A percentile compares a stretch with the other conserved stretches of the same genome.
These are phyloP conservation scores for Drosophila cognata DNA, from an alignment of 2,888 invertebrate species.

Conservation along the genomic window DNA sequence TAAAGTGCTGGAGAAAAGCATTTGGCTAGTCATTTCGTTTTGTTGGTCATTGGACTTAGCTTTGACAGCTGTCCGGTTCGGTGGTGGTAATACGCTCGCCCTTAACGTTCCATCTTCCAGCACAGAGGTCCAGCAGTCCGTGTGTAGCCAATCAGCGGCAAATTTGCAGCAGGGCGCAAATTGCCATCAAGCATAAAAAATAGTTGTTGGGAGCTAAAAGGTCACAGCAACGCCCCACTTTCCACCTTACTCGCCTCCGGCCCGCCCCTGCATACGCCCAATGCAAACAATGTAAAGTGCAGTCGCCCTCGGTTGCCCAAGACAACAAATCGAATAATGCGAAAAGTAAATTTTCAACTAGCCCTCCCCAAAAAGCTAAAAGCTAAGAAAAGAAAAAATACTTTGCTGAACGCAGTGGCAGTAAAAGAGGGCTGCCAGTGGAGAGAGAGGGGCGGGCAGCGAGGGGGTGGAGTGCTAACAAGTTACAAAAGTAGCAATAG, in stretches of 20 bases:
- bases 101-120: slow-evolving; percentile 10
- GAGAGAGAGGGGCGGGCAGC: slow-evolving; percentile 1
- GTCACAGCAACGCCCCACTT: slow-evolving; percentile 29
- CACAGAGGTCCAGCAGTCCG: slow-evolving; percentile 24
- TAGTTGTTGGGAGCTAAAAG: slow-evolving; percentile 71
- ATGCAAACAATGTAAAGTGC: slow-evolving; percentile 73
- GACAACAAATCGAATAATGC: slow-evolving; percentile 80
- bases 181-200: slow-evolving; percentile 79
- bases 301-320: slow-evolving; percentile 71
- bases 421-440: slow-evolving; percentile 46
- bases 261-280: slow-evolving; percentile 30
- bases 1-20: slow-evolving; percentile 43
- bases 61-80: slow-evolving; percentile 69
- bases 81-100: slow-evolving; percentile 28
- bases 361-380: slow-evolving; percentile 24
- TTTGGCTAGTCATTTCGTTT: slow-evolving; percentile 33
- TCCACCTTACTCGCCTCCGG: slow-evolving; percentile 1
- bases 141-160: slow-evolving; percentile 77
- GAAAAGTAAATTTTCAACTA: slow-evolving; percentile 80
- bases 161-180: slow-evolving; percentile 79
- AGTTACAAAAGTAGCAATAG: slow-evolving; percentile 81
- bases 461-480: slow-evolving; percentile 64
- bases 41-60: slow-evolving; percentile 46
- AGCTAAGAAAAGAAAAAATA: slow-evolving; percentile 7
- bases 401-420: slow-evolving; percentile 42